Base-by-base conservation (phyloP, 2,888 invertebrate species). In the Phorcus lineatus region DNA sequence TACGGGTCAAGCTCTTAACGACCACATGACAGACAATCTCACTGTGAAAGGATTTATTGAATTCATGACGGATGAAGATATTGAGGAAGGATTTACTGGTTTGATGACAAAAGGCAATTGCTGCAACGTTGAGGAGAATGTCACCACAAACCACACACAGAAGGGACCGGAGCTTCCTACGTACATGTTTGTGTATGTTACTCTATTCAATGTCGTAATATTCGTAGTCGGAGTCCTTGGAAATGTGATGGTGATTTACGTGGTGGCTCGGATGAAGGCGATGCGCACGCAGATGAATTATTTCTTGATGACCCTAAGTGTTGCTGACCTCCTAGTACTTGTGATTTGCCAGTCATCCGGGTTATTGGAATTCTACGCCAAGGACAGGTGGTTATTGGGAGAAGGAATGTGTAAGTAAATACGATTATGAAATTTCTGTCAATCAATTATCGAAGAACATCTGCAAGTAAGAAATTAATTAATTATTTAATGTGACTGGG, bases 221-320 rank as follows among this genome's bases (percentile, higher is more conserved):
- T 96, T 98, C 95, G 95, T 97, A 90, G 94, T 98, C 87, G 98
- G 98, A 53, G 96, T 97, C 85, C 95, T 97, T 85, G 98, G 98
- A 24, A 98, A 98, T 92, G 95, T 97, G 83, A 96, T 98, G 96
- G 98, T 98, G 91, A 97, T 97, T 36, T 95, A 97, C 90, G 98
- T 98, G 88, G 97, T 98, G 86, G 95, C 97, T 90, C 96, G 96
- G 93, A 97, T 97, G 78, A 97, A 97, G 93, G 97, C 98, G 92
- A 97, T 98, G 97, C 95, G 97, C 91, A 98, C 97, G 92, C 97
- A 97, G 78, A 98, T 98, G 83, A 98, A 98, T 93, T 97, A 97
- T 89, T 98, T 98, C 93, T 95, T 98, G 90, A 96, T 97, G 93
- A 98, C 98, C 93, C 94, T 98, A 91, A 97, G 97, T 93, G 95